Evolutionary conservation across 2,113 vertebrate genomes (phyloP), one percentile per base, ranked within the genome.

Genomic region (Struthidea cinerea): DNA sequence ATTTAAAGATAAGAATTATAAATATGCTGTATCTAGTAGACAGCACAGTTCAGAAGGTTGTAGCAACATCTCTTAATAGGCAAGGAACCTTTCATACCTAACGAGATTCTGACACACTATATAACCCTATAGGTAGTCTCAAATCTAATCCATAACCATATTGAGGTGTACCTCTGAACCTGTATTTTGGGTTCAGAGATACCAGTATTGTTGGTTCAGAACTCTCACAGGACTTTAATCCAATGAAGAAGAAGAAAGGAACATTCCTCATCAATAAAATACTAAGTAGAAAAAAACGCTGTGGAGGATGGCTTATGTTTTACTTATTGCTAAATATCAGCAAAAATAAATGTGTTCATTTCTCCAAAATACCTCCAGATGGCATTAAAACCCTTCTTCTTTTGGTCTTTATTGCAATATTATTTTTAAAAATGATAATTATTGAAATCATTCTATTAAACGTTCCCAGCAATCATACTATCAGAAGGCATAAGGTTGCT

Each of bases 361-460:
- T 97, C 97, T 97, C 92, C 47, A 87, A 90, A 96, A 97, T 97
- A 97, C 97, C 97, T 98, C 97, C 98, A 98, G 97, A 96, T 98
- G 98, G 97, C 97, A 98, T 98, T 98, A 97, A 97, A 98, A 97
- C 94, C 18, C 97, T 97, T 97, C 90, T 60, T 83, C 91, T 95
- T 93, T 94, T 26, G 32, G 33, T 89, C 80, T 95, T 95, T 94
- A 64, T 26, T 84, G 70, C 39, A 35, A 83, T 92, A 94, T 93
- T 91, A 83, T 95, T 86, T 95, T 80, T 9, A 42, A 95, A 97
- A 95, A 96, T 83, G 3, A 52, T 94, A 96, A 87, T 95, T 90
- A 96, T 92, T 96, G 88, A 86, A 96, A 93, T 59, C 18, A 92
- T 88, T 96, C 76, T 85, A 82, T 94, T 87, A 96, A 95, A 76